These are phyloP conservation scores for Amphipoea oculea DNA, from an alignment of 2,888 invertebrate genomes.

Conservation along the genomic window DNA sequence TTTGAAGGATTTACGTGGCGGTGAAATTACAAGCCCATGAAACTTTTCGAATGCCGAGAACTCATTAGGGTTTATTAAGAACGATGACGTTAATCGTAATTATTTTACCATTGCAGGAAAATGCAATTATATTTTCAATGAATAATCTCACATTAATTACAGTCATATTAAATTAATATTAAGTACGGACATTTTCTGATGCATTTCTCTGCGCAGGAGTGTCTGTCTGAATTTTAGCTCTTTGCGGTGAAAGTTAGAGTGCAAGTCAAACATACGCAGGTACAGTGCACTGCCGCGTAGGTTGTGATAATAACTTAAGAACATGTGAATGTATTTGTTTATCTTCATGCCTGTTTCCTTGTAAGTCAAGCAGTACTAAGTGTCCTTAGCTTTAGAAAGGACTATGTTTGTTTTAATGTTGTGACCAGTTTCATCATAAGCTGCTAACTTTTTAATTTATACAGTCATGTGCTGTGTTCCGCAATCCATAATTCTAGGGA, in stretches of 20 bases:
- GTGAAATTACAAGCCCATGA: conserved; percentile 5
- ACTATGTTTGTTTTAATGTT: conserved; percentile 14
- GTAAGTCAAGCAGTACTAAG: conserved; percentile 25
- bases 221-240: conserved; percentile 41
- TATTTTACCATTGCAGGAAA: conserved; percentile 1
- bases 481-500: conserved; percentile 8
- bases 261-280: conserved; percentile 44
- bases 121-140: conserved; percentile 11
- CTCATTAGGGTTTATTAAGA: conserved; percentile 4
- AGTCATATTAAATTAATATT: conserved; percentile 6
- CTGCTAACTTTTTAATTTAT: not conserved
- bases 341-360: conserved; percentile 37
- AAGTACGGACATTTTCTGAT: conserved; percentile 23
- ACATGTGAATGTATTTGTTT: conserved; percentile 23
- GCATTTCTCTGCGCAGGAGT: conserved; percentile 39
- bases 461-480: not conserved
- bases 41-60: not conserved
- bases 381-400: conserved; percentile 12
- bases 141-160: not conserved
- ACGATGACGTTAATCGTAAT: not conserved
- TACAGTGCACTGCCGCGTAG: conserved; percentile 28
- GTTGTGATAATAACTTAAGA: conserved; percentile 33
- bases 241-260: conserved; percentile 60
- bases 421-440: not conserved
- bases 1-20: not conserved